phyloP scores from a whole-genome alignment of 2,113 vertebrate species.

The Epinephelus lanceolatus region DNA sequence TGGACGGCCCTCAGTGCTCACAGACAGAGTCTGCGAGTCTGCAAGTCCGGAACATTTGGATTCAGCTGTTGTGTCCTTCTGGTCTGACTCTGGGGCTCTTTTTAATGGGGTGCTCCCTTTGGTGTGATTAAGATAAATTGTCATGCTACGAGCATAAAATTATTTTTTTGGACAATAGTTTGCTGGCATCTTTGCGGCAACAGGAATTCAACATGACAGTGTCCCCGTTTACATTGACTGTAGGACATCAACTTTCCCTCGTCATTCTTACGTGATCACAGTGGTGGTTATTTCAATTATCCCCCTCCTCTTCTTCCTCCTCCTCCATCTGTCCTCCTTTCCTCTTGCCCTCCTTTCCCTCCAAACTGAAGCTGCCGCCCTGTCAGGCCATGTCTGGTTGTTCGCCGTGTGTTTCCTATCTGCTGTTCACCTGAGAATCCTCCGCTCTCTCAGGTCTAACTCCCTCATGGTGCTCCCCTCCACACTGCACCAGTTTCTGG shows the following conservation, averaged over 20 bases:
- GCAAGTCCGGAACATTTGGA: no score
- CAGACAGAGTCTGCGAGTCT: no score
- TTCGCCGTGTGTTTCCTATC: conserved; percentile 36
- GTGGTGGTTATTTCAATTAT: conserved; percentile 25
- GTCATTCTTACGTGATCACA: conserved; percentile 25
- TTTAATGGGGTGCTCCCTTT: background rate
- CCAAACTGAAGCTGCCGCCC: conserved; percentile 28
- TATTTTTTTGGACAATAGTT: conserved; percentile 1
- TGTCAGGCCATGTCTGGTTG: conserved; percentile 43
- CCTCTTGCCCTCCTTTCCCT: conserved; percentile 45
- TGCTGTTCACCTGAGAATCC: conserved; percentile 44
- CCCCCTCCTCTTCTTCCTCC: conserved; percentile 12
- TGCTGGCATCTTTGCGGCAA: no score
- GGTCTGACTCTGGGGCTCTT: background rate
- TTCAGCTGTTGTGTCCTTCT: background rate
- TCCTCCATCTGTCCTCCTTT: conserved; percentile 53
- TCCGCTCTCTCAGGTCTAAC: conserved; percentile 37
- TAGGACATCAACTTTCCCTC: conserved; percentile 4
- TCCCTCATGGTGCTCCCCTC: conserved; percentile 52
- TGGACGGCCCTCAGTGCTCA: no score
- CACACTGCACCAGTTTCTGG: conserved; percentile 62
- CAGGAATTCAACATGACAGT: background rate
- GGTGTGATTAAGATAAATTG: background rate
- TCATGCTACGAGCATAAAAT: background rate
- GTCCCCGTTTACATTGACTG: background rate